Base-by-base conservation (phyloP, 2,797 vertebrate species). In the Synanceia verrucosa region DNA sequence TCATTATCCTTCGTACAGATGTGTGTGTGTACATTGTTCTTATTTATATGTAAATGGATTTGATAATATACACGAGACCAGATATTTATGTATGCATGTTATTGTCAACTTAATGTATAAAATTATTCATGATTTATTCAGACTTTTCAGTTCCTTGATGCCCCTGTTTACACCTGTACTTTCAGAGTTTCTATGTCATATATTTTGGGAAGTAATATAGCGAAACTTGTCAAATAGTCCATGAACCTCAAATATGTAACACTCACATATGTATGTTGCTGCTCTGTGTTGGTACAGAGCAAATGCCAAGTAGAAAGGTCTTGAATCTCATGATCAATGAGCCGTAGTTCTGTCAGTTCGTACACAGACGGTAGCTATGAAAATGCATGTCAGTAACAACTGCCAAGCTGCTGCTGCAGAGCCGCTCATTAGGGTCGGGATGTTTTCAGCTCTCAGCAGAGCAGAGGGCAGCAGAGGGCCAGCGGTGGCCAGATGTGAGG, bases 391-490 rank as follows among this genome's bases (percentile, higher is more conserved):
- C 29, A 48, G 62, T 44, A 61, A 64, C 62, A 62, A 70, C 61
- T 65, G 29, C 51, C 28, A 28, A 37, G 34, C 41, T 29, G 24
- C 67, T 73, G 57, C 72, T 78, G 81, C 24, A 79, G 72, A 81
- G 51, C 41, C 23, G 83, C 70, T 76, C 34, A 46, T 78, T 66
- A 56, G 51, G 34, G 37, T 63, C 2, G 4, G 34, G 23, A 72
- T 83, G 74, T 81, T 82, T 87, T 83, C 73, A 64, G 64, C 57
- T 61, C 48, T 57, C 78, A 58, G 46, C 48, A 65, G 39, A 66
- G 52, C 67, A 55, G 52, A 76, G 73, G 41, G 50, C 55, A 62
- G 59, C 41, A 53, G 51, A 72, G 44, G 31, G 26, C 36, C 44
- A 64, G 5, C 14, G n/a, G 66, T 81, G 74, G 56, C 62, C 66